Evolutionary conservation across 2,888 invertebrate species (phyloP), one percentile per base, ranked within the genome.

Genomic region (Lottia scabra): DNA sequence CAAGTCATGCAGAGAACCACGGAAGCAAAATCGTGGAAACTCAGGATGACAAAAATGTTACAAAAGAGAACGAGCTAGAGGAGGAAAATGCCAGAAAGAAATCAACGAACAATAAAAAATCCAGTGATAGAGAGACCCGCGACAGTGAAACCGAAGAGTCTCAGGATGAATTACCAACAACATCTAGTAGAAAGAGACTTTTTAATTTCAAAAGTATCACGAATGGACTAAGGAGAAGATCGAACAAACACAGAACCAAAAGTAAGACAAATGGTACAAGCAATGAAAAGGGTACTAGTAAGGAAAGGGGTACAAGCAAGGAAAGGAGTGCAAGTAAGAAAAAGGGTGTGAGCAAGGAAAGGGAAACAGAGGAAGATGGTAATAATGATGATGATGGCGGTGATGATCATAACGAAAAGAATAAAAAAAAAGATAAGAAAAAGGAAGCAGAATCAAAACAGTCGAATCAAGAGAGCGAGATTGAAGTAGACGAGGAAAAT

Each of bases 351-450:
- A 62, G 63, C 2, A 63, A 16, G 63, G 4, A 62, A 27, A 27
- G 38, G 8, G 30, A 16, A 63, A 8, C 16, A 30, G 43, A 30
- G 30, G 10, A n/a, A 48, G 27, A 62, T 30, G n/a, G 19, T 15
- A 62, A 16, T 10, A 48, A 62, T 6, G n/a, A 46, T 63, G 38
- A 13, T 19, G 30, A 10, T n/a, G 23, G 48, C 8, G 30, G 23
- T 30, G 23, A 48, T 27, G 46, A 30, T 62, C 26, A 43, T 48
- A 66, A 30, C 56, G 56, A 19, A 66, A 56, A 66, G 66, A 27
- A 26, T 62, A 26, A 62, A 62, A 62, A 38, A 62, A 62, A 66
- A 23, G 66, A 43, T 56, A 43, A 67, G 66, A n/a, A n/a, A n/a
- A n/a, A n/a, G n/a, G n/a, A n/a, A n/a, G n/a, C n/a, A n/a, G n/a